Percentiles rank a stretch among this genome's conserved stretches.
Evolutionary conservation across 2,797 vertebrate species (phyloP).

Genomic region (Dipus sagitta): DNA sequence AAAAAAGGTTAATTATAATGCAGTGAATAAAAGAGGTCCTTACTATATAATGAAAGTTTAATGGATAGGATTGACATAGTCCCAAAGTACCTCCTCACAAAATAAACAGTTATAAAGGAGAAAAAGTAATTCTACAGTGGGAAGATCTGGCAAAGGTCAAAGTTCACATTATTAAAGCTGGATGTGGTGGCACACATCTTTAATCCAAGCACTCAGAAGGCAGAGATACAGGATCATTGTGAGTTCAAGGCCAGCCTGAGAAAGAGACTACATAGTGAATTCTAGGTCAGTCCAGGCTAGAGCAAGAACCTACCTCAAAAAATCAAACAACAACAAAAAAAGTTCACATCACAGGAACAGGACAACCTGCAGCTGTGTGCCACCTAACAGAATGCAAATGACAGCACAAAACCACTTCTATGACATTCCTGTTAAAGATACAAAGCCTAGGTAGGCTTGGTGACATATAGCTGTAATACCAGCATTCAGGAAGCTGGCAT

Average conservation of each 20-base stretch:
- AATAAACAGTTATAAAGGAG: neutral
- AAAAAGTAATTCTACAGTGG: neutral
- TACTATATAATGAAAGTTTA: neutral
- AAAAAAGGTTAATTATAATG: neutral
- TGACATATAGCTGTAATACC: neutral
- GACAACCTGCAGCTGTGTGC: neutral
- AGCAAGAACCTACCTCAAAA: too few relatives aligned
- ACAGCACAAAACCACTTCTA: neutral
- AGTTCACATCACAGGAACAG: neutral
- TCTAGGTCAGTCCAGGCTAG: too few relatives aligned
- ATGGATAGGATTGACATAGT: neutral
- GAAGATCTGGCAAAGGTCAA: constrained; percentile 14
- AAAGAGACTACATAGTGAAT: too few relatives aligned
- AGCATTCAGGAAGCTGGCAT: neutral
- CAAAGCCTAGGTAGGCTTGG: neutral
- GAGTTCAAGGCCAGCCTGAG: too few relatives aligned
- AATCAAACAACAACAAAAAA: too few relatives aligned
- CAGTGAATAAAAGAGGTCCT: neutral
- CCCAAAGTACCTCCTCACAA: constrained; percentile 4
- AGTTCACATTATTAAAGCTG: neutral
- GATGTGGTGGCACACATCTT: too few relatives aligned
- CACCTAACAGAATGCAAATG: neutral
- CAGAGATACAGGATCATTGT: too few relatives aligned
- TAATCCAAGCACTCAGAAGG: too few relatives aligned
- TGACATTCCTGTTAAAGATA: neutral